Evolutionary conservation across 2,888 invertebrate species (phyloP).

Genomic region (Lordiphosa andalusiaca): DNA sequence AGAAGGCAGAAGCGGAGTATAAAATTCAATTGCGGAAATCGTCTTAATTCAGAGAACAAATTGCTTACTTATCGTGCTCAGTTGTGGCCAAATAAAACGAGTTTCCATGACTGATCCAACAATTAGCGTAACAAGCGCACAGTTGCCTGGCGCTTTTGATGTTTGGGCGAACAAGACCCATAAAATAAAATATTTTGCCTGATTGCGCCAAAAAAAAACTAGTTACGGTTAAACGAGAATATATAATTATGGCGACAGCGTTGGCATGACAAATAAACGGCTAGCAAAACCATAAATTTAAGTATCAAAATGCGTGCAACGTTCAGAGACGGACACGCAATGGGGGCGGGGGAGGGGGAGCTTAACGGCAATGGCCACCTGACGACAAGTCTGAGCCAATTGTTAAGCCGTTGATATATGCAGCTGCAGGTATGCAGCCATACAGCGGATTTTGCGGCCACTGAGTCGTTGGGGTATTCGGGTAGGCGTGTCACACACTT

Average conservation of each 20-base stretch:
- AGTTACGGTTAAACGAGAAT: slow-evolving; percentile 55
- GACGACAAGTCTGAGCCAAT: slow-evolving; percentile 66
- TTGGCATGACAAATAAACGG: slow-evolving; percentile 64
- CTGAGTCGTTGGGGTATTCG: no score
- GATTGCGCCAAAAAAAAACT: slow-evolving; percentile 52
- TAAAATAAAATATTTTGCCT: slow-evolving; percentile 35
- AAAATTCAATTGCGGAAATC: neutral
- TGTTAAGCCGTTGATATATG: slow-evolving; percentile 72
- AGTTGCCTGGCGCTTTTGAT: slow-evolving; percentile 36
- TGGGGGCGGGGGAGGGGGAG: slow-evolving; percentile 7
- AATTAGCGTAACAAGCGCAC: slow-evolving; percentile 46
- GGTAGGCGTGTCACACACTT: no score
- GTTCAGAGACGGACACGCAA: slow-evolving; percentile 6
- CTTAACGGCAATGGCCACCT: slow-evolving; percentile 58
- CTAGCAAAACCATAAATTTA: slow-evolving; percentile 65
- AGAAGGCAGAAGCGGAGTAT: no score
- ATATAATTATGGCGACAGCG: slow-evolving; percentile 48
- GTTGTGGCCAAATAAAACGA: slow-evolving; percentile 9
- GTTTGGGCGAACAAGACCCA: slow-evolving; percentile 27
- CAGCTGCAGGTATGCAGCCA: slow-evolving; percentile 14
- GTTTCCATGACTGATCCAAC: slow-evolving; percentile 29
- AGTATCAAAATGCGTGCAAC: slow-evolving; percentile 69
- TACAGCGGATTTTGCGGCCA: neutral
- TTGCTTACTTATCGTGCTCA: no score
- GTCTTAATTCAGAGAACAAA: neutral